Evolutionary conservation across 2,113 vertebrate species (phyloP).

Genomic region (Nibea coibor): DNA sequence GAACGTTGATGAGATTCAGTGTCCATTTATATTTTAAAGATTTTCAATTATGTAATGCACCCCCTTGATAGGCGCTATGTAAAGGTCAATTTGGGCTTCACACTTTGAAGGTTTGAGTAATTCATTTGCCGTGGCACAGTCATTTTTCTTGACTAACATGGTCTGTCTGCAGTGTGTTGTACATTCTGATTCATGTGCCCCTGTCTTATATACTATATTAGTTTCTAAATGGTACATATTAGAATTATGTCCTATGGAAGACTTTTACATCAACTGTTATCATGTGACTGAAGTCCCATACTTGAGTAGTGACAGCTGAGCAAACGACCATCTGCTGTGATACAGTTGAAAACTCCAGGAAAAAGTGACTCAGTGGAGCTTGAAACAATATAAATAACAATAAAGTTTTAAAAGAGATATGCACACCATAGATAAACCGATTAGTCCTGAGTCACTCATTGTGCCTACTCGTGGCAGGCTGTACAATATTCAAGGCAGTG

Average conservation of each 20-base stretch:
- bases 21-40: conserved; percentile 76
- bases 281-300: not conserved
- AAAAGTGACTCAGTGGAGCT: not conserved
- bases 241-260: not conserved
- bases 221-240: conserved; percentile 49
- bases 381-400: not conserved
- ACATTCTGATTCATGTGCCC: conserved; percentile 48
- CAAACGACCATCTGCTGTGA: not conserved
- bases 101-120: conserved; percentile 68
- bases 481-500: not conserved
- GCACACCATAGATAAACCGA: too few species aligned
- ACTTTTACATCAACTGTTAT: not conserved
- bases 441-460: too few species aligned
- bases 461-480: too few species aligned
- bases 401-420: too few species aligned
- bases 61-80: conserved; percentile 65
- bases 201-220: conserved; percentile 19
- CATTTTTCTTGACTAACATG: conserved; percentile 77
- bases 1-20: conserved; percentile 61
- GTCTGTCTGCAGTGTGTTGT: conserved; percentile 42
- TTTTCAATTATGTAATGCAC: conserved; percentile 73
- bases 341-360: not conserved
- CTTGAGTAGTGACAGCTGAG: not conserved
- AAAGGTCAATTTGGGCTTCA: conserved; percentile 74
- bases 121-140: conserved; percentile 65